Percentiles rank a stretch among this genome's conserved stretches.
Evolutionary conservation across 1,140 invertebrate genomes (phyloP).

Genomic region (Colletes gigas): DNA sequence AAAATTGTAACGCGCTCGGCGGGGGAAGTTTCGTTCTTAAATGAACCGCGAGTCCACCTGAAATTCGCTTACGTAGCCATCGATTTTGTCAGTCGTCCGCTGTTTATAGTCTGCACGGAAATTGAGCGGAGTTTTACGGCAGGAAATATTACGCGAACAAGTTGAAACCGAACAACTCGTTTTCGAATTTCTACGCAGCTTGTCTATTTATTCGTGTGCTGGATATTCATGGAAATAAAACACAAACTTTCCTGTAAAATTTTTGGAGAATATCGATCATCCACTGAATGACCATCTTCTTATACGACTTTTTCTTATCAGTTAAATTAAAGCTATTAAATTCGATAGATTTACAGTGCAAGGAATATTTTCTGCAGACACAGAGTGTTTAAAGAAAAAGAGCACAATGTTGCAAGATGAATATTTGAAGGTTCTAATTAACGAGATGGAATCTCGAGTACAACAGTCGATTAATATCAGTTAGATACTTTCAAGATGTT

Average conservation of each 20-base stretch:
- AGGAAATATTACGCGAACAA: slow-evolving; percentile 18
- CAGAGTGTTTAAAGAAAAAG: too few relatives aligned
- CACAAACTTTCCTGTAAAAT: neutral
- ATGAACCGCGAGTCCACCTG: neutral
- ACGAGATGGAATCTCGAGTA: neutral
- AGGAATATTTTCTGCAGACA: too few relatives aligned
- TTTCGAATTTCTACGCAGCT: slow-evolving; percentile 17
- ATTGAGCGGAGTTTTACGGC: slow-evolving; percentile 2
- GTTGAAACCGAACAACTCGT: slow-evolving; percentile 8
- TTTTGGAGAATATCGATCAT: too few relatives aligned
- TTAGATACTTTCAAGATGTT: neutral
- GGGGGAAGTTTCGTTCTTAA: neutral
- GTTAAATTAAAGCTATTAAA: too few relatives aligned
- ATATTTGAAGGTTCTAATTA: too few relatives aligned
- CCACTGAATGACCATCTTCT: too few relatives aligned
- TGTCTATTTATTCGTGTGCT: neutral
- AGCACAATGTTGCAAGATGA: too few relatives aligned
- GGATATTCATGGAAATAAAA: neutral
- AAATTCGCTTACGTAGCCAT: neutral
- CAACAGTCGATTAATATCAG: neutral
- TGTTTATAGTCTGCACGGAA: slow-evolving; percentile 13
- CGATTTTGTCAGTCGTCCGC: slow-evolving; percentile 39
- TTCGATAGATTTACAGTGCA: too few relatives aligned
- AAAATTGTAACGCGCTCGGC: neutral
- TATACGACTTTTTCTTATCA: too few relatives aligned